Percentiles rank a stretch among this genome's conserved stretches.
These are phyloP conservation scores for Mythimna ferrago DNA, from an alignment of 2,888 invertebrate species.

Conservation along the genomic window DNA sequence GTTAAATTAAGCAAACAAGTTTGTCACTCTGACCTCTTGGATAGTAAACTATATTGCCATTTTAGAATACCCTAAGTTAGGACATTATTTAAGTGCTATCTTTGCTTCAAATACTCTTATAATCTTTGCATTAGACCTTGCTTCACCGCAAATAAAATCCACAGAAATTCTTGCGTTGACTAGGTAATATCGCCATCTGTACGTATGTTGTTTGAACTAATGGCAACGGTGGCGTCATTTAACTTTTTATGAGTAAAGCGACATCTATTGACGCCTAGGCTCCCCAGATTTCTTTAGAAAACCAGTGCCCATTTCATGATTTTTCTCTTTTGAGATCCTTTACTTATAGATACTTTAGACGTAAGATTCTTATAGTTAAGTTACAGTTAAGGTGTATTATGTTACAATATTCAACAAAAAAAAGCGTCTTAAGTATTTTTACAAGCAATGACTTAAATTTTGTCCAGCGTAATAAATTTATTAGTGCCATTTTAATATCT, in stretches of 20 bases:
- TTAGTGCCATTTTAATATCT: constrained; percentile 8
- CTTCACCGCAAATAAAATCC: background rate
- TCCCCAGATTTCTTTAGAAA: background rate
- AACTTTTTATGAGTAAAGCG: background rate
- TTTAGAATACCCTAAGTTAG: background rate
- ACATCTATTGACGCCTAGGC: background rate
- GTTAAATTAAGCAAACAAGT: background rate
- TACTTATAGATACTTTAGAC: constrained; percentile 1
- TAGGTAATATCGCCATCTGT: background rate
- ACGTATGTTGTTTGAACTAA: background rate
- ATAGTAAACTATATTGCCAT: background rate
- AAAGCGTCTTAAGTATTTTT: constrained; percentile 7
- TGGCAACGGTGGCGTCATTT: constrained; percentile 9
- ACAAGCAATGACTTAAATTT: background rate
- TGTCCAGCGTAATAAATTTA: background rate
- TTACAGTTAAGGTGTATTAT: background rate
- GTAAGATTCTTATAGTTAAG: background rate
- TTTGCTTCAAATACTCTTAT: background rate
- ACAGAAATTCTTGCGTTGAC: background rate
- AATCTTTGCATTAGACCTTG: too few species aligned
- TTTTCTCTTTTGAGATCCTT: constrained; percentile 19
- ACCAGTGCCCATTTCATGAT: background rate
- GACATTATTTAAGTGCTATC: background rate
- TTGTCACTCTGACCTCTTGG: background rate
- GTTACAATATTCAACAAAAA: background rate